Conservation (phyloP, 2,888 invertebrate species). For the Himalopsyche anomala region DNA sequence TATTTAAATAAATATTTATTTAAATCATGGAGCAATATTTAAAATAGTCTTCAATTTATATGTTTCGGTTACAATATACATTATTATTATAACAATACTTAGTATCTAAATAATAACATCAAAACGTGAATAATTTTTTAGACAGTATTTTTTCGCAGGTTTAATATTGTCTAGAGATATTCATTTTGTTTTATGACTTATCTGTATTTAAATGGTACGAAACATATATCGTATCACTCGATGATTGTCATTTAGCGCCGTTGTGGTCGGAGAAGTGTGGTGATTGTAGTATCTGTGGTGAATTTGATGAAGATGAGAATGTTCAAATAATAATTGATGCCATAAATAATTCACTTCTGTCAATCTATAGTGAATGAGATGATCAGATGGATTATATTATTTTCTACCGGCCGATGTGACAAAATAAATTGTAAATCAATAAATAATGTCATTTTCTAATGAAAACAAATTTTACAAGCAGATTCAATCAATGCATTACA, state of each 20-base stretch:
- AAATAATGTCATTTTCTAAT: constrained; percentile 36
- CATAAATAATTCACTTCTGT: constrained; percentile 31
- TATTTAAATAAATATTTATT: not conserved
- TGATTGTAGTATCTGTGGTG: constrained; percentile 25
- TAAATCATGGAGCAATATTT: not conserved
- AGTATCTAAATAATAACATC: too few relatives aligned
- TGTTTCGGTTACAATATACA: not conserved
- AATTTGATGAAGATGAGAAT: not conserved
- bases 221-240: not conserved
- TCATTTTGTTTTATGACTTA: too few relatives aligned
- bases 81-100: too few relatives aligned
- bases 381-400: constrained; percentile 16
- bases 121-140: too few relatives aligned
- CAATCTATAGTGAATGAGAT: constrained; percentile 22
- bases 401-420: constrained; percentile 13
- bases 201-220: too few relatives aligned
- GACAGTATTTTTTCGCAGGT: too few relatives aligned
- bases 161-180: too few relatives aligned
- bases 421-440: constrained; percentile 17
- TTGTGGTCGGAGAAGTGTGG: not conserved
- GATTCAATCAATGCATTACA: constrained; percentile 38
- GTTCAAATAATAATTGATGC: constrained; percentile 14
- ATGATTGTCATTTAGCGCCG: not conserved
- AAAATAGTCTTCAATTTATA: not conserved
- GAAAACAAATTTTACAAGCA: constrained; percentile 37